Evolutionary conservation across 2,113 vertebrate genomes (phyloP).

Genomic region (Chaetops frenatus): DNA sequence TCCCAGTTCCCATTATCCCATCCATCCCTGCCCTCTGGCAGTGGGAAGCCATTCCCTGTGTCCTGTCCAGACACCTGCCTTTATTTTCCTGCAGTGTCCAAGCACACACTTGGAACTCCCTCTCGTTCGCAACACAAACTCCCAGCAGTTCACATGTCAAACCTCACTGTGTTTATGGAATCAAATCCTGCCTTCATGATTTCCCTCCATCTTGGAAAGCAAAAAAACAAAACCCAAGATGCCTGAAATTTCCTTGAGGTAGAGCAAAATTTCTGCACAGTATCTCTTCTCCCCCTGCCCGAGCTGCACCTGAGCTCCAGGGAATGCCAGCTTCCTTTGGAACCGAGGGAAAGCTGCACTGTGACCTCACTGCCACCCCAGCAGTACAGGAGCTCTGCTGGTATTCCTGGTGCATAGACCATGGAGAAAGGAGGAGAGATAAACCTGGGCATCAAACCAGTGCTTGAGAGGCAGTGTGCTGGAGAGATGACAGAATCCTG

Average conservation of each 20-base stretch:
- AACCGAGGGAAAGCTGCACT: neutral
- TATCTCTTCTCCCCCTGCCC: neutral
- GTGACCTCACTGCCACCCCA: neutral
- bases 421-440: neutral
- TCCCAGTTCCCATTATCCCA: neutral
- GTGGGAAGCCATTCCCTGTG: neutral
- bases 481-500: neutral
- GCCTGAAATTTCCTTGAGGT: neutral
- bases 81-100: fast-evolving
- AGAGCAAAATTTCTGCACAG: neutral
- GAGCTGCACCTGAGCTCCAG: neutral
- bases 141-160: neutral
- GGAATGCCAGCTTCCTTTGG: neutral
- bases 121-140: neutral
- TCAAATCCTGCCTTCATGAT: neutral
- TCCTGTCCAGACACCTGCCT: neutral
- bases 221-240: neutral
- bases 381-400: neutral
- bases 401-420: fast-evolving
- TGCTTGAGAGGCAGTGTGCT: neutral
- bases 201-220: neutral
- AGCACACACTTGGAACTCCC: fast-evolving
- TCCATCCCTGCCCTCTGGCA: neutral
- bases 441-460: neutral
- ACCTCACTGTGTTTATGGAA: neutral